Evolutionary conservation across 2,113 vertebrate genomes (phyloP).

Genomic region (Arizona elegans): DNA sequence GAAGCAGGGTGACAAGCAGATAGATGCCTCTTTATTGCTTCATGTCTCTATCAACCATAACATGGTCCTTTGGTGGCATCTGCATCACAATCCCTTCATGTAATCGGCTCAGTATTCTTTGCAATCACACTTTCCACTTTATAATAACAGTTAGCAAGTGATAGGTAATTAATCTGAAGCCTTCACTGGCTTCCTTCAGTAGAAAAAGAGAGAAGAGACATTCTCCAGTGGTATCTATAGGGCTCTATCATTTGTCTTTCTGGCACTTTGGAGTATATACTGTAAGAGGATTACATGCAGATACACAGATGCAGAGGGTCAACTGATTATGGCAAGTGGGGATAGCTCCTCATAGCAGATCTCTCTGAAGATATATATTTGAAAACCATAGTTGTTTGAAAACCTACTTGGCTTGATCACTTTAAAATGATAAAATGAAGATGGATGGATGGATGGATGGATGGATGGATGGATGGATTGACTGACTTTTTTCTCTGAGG

Average conservation of each 20-base stretch:
- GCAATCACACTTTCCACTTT: background rate
- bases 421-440: background rate
- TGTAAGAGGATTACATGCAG: background rate
- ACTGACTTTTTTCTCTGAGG: background rate
- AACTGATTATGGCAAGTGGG: background rate
- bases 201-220: background rate
- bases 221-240: background rate
- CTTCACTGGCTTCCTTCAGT: background rate
- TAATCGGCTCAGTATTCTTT: background rate
- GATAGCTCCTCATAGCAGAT: background rate
- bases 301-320: background rate
- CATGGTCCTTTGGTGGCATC: constrained; percentile 4
- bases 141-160: background rate
- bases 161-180: background rate
- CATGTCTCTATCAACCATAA: background rate
- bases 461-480: background rate
- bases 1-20: background rate
- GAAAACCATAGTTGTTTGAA: background rate
- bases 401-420: background rate
- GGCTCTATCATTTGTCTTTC: background rate
- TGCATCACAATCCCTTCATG: constrained; percentile 1
- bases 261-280: background rate
- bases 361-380: background rate
- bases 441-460: background rate
- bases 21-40: background rate